phyloP scores from a whole-genome alignment of 1,140 invertebrate species.

The Papilio glaucus region DNA sequence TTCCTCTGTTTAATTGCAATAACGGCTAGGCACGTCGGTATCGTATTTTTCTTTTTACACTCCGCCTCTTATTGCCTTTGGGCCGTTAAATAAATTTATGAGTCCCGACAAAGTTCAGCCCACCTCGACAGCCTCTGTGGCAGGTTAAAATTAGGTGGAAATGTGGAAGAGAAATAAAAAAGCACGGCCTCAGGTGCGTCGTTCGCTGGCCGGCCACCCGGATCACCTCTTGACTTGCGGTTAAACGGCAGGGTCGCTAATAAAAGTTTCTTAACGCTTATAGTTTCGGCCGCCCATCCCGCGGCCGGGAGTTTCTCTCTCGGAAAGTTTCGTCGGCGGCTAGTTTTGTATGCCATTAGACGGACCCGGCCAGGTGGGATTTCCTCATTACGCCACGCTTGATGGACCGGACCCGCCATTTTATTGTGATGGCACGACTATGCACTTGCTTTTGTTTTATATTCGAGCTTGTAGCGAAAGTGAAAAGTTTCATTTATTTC shows the following conservation, averaged over 20 bases:
- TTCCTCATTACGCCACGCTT: constrained; percentile 59
- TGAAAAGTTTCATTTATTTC: constrained; percentile 66
- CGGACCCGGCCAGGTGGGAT: constrained; percentile 56
- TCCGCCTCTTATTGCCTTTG: constrained; percentile 82
- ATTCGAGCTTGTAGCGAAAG: constrained; percentile 33
- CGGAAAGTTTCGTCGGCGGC: constrained; percentile 60
- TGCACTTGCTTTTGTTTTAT: constrained; percentile 41
- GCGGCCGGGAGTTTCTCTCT: constrained; percentile 68
- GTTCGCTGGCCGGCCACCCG: constrained; percentile 58
- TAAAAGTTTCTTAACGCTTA: constrained; percentile 80
- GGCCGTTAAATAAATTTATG: constrained; percentile 83
- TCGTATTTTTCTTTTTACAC: constrained; percentile 83
- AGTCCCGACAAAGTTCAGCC: constrained; percentile 80
- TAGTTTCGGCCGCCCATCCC: constrained; percentile 67
- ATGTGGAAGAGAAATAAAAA: constrained; percentile 76
- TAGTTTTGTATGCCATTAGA: constrained; percentile 68
- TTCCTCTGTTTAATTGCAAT: constrained; percentile 84
- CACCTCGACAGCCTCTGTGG: constrained; percentile 69
- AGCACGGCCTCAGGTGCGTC: constrained; percentile 73
- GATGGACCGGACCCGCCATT: constrained; percentile 60
- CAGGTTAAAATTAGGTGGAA: constrained; percentile 75
- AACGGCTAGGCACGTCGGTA: constrained; percentile 83
- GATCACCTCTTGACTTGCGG: constrained; percentile 75
- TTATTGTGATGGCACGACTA: constrained; percentile 49
- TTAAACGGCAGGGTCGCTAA: constrained; percentile 74